Evolutionary conservation across 2,888 invertebrate species (phyloP).

Genomic region (Byasa hedistus): DNA sequence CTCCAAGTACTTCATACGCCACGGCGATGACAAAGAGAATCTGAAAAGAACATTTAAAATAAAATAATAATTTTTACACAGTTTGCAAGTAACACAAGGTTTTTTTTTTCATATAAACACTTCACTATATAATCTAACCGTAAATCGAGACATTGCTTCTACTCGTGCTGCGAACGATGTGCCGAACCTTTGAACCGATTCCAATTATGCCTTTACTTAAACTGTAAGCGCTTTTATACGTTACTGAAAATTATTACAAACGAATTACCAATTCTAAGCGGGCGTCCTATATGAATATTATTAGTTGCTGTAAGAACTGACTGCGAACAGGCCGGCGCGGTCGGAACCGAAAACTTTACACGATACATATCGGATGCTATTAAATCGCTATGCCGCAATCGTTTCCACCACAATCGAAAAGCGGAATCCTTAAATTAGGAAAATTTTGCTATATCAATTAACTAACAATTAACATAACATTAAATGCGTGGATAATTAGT

Average conservation of each 20-base stretch:
- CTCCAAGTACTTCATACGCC: constrained; percentile 66
- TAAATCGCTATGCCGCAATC: constrained; percentile 38
- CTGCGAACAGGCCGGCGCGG: constrained; percentile 20
- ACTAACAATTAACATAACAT: constrained; percentile 6
- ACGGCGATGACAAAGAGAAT: constrained; percentile 72
- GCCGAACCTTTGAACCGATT: constrained; percentile 53
- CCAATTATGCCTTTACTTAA: constrained; percentile 55
- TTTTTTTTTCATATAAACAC: background rate
- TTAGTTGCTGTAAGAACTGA: constrained; percentile 48
- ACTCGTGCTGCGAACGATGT: constrained; percentile 47
- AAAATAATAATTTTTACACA: background rate
- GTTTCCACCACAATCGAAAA: constrained; percentile 34
- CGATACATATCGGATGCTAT: constrained; percentile 31
- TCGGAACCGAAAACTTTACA: constrained; percentile 35
- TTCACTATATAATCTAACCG: constrained; percentile 50
- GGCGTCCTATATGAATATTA: constrained; percentile 72
- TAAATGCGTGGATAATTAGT: background rate
- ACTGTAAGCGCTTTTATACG: constrained; percentile 67
- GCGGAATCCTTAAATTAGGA: constrained; percentile 6
- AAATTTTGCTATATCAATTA: constrained; percentile 4
- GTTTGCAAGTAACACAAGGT: background rate
- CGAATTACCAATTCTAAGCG: constrained; percentile 73
- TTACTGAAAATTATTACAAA: constrained; percentile 67
- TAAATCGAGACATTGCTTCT: constrained; percentile 66
- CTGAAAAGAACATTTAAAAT: constrained; percentile 45